Evolutionary conservation across 2,113 vertebrate species (phyloP).

Genomic region (Dipodomys ordii): DNA sequence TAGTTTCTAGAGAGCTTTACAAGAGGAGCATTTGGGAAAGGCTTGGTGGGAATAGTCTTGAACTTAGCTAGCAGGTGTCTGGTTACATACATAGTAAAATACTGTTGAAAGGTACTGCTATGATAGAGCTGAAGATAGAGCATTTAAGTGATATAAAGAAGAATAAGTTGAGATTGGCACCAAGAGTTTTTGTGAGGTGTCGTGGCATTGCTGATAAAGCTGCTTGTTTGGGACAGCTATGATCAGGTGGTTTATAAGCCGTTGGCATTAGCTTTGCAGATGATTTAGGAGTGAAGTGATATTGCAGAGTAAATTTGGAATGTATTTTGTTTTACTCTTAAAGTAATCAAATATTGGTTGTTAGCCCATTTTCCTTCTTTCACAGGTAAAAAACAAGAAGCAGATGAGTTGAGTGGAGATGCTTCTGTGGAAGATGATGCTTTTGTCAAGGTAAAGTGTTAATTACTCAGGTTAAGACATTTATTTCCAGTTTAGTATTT

Average conservation of each 20-base stretch:
- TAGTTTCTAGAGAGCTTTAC: constrained; percentile 40
- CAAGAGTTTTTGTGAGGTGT: neutral
- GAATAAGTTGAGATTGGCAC: constrained; percentile 21
- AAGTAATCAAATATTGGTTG: constrained; percentile 66
- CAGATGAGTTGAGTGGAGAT: constrained; percentile 91
- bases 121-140: neutral
- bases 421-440: constrained; percentile 92
- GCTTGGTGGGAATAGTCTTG: constrained; percentile 22
- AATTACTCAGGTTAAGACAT: constrained; percentile 53
- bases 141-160: neutral
- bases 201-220: neutral
- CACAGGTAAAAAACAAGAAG: constrained; percentile 93
- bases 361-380: constrained; percentile 79
- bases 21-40: neutral
- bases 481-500: constrained; percentile 18
- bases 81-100: neutral
- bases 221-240: neutral
- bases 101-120: neutral
- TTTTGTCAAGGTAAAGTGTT: constrained; percentile 92
- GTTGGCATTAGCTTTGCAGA: constrained; percentile 40
- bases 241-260: neutral
- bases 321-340: constrained; percentile 51
- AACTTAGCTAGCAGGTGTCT: constrained; percentile 13
- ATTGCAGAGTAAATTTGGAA: constrained; percentile 21
- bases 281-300: constrained; percentile 32